These are phyloP conservation scores for Leptarthrus brevirostris DNA, from an alignment of 2,888 invertebrate genomes.

Conservation along the genomic window DNA sequence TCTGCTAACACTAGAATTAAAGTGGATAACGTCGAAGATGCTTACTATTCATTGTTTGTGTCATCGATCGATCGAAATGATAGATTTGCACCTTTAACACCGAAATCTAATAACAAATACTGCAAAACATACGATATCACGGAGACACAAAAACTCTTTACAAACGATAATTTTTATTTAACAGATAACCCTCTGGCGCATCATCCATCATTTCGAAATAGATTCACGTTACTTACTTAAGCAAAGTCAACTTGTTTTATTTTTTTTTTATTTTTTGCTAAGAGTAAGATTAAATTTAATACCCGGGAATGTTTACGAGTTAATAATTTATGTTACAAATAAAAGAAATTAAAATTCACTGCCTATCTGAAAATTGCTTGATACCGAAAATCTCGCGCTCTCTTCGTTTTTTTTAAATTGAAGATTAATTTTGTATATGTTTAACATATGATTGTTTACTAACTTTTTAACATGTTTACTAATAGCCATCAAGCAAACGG, in stretches of 20 bases:
- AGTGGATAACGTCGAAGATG: neutral
- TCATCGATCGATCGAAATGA: neutral
- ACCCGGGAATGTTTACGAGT: constrained; percentile 19
- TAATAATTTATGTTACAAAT: constrained; percentile 32
- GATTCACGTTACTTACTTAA: constrained; percentile 18
- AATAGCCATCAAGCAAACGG: constrained; percentile 38
- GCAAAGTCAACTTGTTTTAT: neutral
- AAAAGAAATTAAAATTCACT: constrained; percentile 11
- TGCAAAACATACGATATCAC: neutral
- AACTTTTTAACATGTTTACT: constrained; percentile 44
- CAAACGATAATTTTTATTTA: no score
- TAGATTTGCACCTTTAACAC: neutral
- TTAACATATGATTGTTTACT: constrained; percentile 38
- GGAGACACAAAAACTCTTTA: no score
- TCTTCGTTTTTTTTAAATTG: constrained; percentile 26
- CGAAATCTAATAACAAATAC: neutral
- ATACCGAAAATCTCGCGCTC: constrained; percentile 44
- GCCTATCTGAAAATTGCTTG: constrained; percentile 1
- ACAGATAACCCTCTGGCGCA: neutral
- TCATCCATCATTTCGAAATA: constrained; percentile 17
- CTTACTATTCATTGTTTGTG: neutral
- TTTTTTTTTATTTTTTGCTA: constrained; percentile 24
- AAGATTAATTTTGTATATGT: constrained; percentile 30
- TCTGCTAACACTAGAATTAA: constrained; percentile 34
- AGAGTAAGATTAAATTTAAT: constrained; percentile 3